Base-by-base conservation (phyloP, 2,888 invertebrate species). In the Cerastoderma edule region DNA sequence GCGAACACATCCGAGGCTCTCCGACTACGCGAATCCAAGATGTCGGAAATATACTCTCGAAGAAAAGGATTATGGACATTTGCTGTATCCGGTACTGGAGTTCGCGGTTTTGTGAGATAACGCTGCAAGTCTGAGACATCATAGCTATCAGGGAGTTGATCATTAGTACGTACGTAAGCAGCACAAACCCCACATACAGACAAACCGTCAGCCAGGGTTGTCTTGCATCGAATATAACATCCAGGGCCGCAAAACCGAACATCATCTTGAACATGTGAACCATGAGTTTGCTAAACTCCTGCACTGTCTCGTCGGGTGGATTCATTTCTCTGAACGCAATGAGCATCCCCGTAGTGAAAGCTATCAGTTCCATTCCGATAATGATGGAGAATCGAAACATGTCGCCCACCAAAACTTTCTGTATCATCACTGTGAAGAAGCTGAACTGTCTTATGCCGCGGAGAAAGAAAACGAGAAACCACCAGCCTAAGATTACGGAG, bases 381-480 rank as follows among this genome's bases (percentile, higher is more conserved):
- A 82, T 67, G 0, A 84, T 76, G 6, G 82, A 80, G 57, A 82
- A 84, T 22, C 82, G 66, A 24, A 83, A 75, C 63, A 84, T 76
- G 56, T 84, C 84, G 8, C 80, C 79, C 22, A 84, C 66, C 27
- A 84, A 48, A 13, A 82, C 80, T 24, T 78, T 75, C 54, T 80
- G 78, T 4, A 84, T 84, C 84, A 84, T 79, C 24, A 80, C 82
- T 0, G 82, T 84, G 64, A 84, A 84, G 65, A 83, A 80, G 28
- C 82, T 79, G 44, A 84, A 80, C 24, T 77, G 73, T 24, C 67
- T 66, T 1, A 73, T 28, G 2, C 73, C 80, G 10, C 82, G 72
- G 13, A 83, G 69, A 57, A 84, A 84, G 71, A 80, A 84, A 0
- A 84, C 75, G 19, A 78, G 39, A 65, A 84, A 84, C 80, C 80